Evolutionary conservation across 2,113 vertebrate species (phyloP).

Genomic region (Dicentrarchus labrax): DNA sequence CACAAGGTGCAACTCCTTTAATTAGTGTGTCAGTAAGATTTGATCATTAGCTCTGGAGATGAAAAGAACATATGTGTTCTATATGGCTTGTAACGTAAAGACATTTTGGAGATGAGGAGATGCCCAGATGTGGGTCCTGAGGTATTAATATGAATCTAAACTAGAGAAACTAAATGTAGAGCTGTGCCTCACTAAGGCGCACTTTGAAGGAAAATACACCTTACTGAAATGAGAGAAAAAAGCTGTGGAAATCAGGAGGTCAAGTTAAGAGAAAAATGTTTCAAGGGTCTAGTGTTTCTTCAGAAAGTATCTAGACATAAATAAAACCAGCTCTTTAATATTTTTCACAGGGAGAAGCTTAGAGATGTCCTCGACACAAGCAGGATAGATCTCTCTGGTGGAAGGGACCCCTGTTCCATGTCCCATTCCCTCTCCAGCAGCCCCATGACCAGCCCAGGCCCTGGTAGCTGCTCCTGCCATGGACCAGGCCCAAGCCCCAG

Average conservation of each 20-base stretch:
- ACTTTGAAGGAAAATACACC: background rate
- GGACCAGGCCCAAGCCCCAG: conserved; percentile 68
- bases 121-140: background rate
- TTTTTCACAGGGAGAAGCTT: conserved; percentile 89
- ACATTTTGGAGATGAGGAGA: background rate
- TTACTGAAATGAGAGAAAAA: background rate
- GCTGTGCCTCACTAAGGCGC: background rate
- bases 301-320: background rate
- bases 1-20: background rate
- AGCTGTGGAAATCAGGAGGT: background rate
- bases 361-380: conserved; percentile 91
- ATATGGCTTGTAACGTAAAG: background rate
- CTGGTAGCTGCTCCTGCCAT: conserved; percentile 59
- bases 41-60: background rate
- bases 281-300: background rate
- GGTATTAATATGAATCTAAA: background rate
- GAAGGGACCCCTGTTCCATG: conserved; percentile 82
- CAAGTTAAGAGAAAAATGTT: background rate
- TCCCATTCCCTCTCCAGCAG: conserved; percentile 78
- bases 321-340: background rate
- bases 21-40: background rate
- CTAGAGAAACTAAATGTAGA: background rate
- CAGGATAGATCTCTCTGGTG: conserved; percentile 81
- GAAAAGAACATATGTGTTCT: background rate
- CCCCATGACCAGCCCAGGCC: conserved; percentile 73